Evolutionary conservation across 2,113 vertebrate species (phyloP), one percentile per base, ranked within the genome.

Genomic region (Callospermophilus lateralis): DNA sequence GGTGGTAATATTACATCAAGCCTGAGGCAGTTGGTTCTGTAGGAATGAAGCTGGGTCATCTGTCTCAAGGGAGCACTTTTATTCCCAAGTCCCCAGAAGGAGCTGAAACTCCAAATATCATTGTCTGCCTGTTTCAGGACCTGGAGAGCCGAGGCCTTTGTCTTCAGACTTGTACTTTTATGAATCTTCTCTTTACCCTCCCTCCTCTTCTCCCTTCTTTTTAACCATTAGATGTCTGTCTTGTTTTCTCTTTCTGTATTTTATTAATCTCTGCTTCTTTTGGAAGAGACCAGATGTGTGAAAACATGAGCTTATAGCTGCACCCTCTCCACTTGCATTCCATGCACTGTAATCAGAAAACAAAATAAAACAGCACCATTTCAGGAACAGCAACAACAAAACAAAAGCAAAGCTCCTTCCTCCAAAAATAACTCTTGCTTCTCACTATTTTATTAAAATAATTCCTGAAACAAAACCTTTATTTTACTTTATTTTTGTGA

Each of bases 361-460:
- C 26, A 42, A 76, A 83, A 63, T n/a, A 30, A 84, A 83, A 65
- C n/a, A 32, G 32, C 26, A 80, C 84, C 26, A 72, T 85, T 85
- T 96, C 74, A 89, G n/a, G 61, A 37, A 30, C n/a, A 73, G 0
- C 20, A 39, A 37, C 81, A 53, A 79, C 53, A 70, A 63, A 55
- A 26, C 24, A n/a, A 39, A 87, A 53, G 63, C 55, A 65, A 55
- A 55, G 16, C 30, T 90, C 15, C 70, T 67, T 61, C 63, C 37
- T 90, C 22, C 51, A 89, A 94, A 94, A 88, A 68, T 73, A 96
- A 85, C 7, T 55, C 84, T 37, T 37, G 17, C 1, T 74, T 85
- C 76, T 84, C 6, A 77, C 37, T 92, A n/a, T 88, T 94, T 89
- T 72, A 90, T 91, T 86, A 67, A 30, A 93, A 72, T 84, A 17